Base-by-base conservation (phyloP, 2,888 invertebrate species). In the Diaperis boleti region DNA sequence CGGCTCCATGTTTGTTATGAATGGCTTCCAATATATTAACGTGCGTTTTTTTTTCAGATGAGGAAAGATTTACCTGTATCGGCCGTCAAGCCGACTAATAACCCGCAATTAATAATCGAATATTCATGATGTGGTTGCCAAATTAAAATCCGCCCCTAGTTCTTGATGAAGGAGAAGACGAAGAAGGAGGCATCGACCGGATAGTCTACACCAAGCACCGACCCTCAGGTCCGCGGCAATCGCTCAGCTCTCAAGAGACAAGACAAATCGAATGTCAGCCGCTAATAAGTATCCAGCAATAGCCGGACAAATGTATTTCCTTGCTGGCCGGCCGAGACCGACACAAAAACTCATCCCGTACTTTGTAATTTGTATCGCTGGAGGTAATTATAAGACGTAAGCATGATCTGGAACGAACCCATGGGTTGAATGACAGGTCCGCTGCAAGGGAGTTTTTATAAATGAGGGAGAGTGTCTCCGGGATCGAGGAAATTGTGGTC, bases 201-300 rank as follows among this genome's bases (percentile, higher is more conserved):
- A n/a, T n/a, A 49, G 64, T 57, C 54, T 68, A 59, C 29, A 60
- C 44, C 66, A 54, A 55, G 55, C 29, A 60, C 44, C 66, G 55
- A 55, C 65, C 62, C 67, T 69, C 59, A 65, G 72, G 74, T 73
- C 74, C 76, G 71, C 74, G 72, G 79, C 79, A 78, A 81, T 81
- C 80, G 80, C 77, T 80, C 80, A 78, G 76, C 74, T 76, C 74
- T 73, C 72, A 77, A 73, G 78, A 77, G 79, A 81, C 80, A 82
- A 82, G 83, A 83, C 83, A 83, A 83, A 83, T 83, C 83, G 83
- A 82, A 81, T 81, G 82, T 83, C 83, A 82, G 82, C 78, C 82
- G 77, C 81, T 83, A 83, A 83, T 83, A 83, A 83, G 83, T 82
- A 81, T 80, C 81, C 81, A 78, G 81, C 78, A 79, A 79, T 79